These are phyloP conservation scores for Dromaius novaehollandiae DNA, from an alignment of 2,113 vertebrate species.

Conservation along the genomic window DNA sequence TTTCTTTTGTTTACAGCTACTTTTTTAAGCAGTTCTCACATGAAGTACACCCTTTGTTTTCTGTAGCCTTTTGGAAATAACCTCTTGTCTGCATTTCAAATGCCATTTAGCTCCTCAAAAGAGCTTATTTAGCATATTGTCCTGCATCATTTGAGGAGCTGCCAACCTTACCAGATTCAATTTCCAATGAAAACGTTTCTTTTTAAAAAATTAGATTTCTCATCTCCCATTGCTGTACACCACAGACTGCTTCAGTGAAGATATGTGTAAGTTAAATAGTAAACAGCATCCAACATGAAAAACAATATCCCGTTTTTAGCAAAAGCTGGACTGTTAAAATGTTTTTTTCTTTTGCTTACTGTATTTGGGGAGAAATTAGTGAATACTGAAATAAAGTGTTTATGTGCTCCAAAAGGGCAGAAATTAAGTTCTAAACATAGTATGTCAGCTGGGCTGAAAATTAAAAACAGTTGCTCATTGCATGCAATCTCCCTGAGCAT, in stretches of 20 bases:
- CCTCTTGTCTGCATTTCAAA: constrained; percentile 5
- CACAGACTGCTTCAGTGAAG: not conserved
- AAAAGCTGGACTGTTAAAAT: not conserved
- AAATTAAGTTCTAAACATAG: not conserved
- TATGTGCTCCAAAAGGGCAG: not conserved
- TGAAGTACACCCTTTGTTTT: not conserved
- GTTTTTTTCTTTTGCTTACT: not conserved
- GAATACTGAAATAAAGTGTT: not conserved
- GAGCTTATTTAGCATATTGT: constrained; percentile 16
- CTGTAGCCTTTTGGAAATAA: not conserved
- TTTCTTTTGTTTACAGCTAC: not conserved
- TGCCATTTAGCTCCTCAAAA: not conserved
- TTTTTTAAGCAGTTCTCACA: not conserved
- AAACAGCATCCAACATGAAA: not conserved
- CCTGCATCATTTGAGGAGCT: constrained; percentile 12
- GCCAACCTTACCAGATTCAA: not conserved
- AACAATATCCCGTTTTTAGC: not conserved
- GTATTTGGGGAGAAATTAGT: not conserved
- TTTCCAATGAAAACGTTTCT: not conserved
- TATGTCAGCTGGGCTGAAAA: not conserved
- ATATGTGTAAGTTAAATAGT: not conserved
- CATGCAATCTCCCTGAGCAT: not conserved
- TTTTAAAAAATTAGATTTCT: not conserved
- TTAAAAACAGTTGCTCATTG: not conserved
- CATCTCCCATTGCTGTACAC: not conserved